Conservation (phyloP, 2,113 vertebrate species). For the Cyrtonyx montezumae region DNA sequence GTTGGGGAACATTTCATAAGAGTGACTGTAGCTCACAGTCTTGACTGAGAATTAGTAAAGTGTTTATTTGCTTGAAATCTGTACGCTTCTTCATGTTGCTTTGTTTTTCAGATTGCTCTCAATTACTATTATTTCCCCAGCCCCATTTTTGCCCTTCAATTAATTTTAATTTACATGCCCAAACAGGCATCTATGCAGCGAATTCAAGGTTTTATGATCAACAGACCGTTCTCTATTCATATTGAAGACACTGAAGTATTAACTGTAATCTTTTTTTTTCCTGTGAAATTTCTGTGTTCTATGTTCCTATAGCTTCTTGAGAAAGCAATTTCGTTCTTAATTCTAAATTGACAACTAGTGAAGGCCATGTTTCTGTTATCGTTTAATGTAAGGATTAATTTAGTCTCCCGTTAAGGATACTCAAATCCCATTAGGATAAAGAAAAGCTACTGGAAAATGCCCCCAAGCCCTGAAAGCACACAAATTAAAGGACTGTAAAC, state of each 20-base stretch:
- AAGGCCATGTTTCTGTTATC: not conserved
- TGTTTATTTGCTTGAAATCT: not conserved
- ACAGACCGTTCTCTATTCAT: not conserved
- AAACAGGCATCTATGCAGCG: not conserved
- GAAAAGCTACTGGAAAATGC: slow-evolving; percentile 44
- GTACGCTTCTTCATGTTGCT: not conserved
- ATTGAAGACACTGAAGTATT: not conserved
- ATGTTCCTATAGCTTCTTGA: not conserved
- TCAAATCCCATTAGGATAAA: slow-evolving; percentile 20
- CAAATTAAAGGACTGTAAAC: slow-evolving; percentile 52
- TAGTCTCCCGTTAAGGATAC: not conserved
- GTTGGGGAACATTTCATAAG: not conserved
- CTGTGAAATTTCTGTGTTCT: not conserved
- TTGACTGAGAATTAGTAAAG: not conserved
- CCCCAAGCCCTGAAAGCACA: slow-evolving; percentile 20
- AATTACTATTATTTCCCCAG: not conserved
- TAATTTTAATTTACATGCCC: not conserved
- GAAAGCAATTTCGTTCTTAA: not conserved
- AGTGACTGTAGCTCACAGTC: not conserved
- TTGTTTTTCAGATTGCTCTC: not conserved
- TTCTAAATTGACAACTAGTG: not conserved
- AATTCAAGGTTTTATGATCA: not conserved
- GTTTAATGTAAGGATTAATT: slow-evolving; percentile 41
- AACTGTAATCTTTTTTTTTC: not conserved
- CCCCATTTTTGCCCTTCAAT: rapidly evolving